Percentiles rank a stretch among this genome's conserved stretches.
Evolutionary conservation across 2,888 invertebrate genomes (phyloP).

Genomic region (Hoplodrina ambigua): DNA sequence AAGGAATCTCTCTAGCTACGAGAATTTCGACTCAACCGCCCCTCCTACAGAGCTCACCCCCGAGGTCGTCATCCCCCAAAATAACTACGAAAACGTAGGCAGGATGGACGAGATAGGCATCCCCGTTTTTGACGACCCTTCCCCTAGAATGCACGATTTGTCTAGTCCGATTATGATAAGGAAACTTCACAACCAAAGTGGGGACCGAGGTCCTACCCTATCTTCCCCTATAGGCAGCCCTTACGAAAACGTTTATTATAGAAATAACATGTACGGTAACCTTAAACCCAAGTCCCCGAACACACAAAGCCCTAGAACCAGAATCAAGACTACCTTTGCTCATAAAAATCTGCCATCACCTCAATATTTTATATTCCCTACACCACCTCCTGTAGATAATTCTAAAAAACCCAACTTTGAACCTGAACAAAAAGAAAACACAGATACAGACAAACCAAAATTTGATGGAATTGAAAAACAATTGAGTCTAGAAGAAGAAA

Average conservation of each 20-base stretch:
- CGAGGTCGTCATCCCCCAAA: conserved; percentile 77
- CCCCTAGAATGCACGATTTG: conserved; percentile 73
- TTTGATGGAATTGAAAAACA: conserved; percentile 87
- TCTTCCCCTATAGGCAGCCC: conserved; percentile 84
- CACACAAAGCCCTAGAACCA: conserved; percentile 90
- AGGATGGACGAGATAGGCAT: conserved; percentile 88
- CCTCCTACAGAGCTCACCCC: conserved; percentile 79
- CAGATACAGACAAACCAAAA: conserved; percentile 59
- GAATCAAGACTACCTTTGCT: conserved; percentile 91
- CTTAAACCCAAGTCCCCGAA: conserved; percentile 86
- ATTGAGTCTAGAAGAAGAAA: conserved; percentile 87
- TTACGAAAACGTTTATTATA: conserved; percentile 91
- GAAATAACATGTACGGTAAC: conserved; percentile 77
- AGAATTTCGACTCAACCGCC: conserved; percentile 86
- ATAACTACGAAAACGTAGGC: conserved; percentile 81
- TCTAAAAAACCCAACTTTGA: conserved; percentile 75
- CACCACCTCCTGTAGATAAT: conserved; percentile 81
- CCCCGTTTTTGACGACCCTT: conserved; percentile 81
- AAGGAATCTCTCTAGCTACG: conserved; percentile 88
- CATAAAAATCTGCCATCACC: conserved; percentile 87
- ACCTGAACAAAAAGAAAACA: conserved; percentile 32
- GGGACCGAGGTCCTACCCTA: conserved; percentile 58
- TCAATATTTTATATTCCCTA: conserved; percentile 87
- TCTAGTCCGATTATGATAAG: conserved; percentile 86
- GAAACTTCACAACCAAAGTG: conserved; percentile 75